Conservation (phyloP, 2,797 vertebrate genomes). For the Peromyscus aztecus region DNA sequence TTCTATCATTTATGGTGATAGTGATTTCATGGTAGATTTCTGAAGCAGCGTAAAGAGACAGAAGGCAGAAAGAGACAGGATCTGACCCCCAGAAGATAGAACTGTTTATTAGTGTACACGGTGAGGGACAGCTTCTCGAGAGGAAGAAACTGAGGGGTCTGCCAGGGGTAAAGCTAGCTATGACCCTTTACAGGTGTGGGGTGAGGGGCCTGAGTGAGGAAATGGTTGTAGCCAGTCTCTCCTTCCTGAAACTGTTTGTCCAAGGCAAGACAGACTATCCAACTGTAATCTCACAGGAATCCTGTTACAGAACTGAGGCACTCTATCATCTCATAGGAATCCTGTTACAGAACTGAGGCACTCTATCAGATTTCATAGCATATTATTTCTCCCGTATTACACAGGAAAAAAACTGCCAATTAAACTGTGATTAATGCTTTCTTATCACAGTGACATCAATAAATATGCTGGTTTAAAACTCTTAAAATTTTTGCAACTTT, state of each 20-base stretch:
- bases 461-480: conserved; percentile 19
- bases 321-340: background rate
- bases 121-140: background rate
- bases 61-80: background rate
- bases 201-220: background rate
- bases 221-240: background rate
- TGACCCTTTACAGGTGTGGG: background rate
- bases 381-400: background rate
- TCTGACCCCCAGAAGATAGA: background rate
- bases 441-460: conserved; percentile 50
- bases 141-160: background rate
- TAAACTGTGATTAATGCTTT: conserved; percentile 27
- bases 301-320: background rate
- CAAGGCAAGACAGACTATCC: background rate
- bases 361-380: background rate
- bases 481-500: conserved; percentile 23
- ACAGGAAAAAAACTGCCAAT: conserved; percentile 37
- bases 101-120: background rate
- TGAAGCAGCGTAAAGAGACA: background rate
- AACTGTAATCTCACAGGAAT: background rate
- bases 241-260: background rate
- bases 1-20: background rate
- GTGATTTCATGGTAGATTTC: background rate
- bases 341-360: background rate
- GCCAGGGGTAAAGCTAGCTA: background rate